Evolutionary conservation across 2,113 vertebrate species (phyloP).

Genomic region (Odobenus rosmarus): DNA sequence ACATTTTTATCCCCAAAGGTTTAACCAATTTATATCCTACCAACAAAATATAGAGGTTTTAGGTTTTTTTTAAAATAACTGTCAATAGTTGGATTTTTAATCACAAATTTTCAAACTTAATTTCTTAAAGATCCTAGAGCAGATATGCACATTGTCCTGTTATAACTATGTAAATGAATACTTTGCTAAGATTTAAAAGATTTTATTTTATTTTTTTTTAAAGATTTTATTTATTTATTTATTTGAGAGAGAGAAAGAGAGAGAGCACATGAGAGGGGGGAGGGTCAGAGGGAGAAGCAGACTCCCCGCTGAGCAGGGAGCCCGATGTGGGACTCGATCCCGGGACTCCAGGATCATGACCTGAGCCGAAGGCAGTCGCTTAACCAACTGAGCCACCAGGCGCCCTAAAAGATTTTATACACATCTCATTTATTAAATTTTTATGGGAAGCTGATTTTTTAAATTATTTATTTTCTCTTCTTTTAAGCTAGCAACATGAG

Average conservation of each 20-base stretch:
- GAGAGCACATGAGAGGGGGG: no score
- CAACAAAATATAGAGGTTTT: neutral
- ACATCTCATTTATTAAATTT: neutral
- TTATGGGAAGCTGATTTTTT: neutral
- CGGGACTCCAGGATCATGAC: no score
- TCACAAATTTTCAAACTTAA: neutral
- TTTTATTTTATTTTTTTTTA: no score
- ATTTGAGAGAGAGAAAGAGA: no score
- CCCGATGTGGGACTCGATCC: no score
- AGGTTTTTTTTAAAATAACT: neutral
- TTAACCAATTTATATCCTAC: conserved; percentile 7
- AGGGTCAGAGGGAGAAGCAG: no score
- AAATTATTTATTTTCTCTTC: neutral
- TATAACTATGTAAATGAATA: neutral
- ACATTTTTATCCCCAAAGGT: neutral
- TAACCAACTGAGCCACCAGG: no score
- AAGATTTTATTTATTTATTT: no score
- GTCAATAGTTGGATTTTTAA: neutral
- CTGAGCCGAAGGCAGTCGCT: no score
- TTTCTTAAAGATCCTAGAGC: neutral
- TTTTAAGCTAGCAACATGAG: neutral
- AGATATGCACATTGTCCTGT: neutral
- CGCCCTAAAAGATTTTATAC: neutral
- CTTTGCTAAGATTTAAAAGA: neutral
- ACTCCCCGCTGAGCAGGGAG: no score